Percentiles rank a stretch among this genome's conserved stretches.
These are phyloP conservation scores for Caenorhabditis sulstoni DNA, from an alignment of 2,888 invertebrate species.

Conservation along the genomic window DNA sequence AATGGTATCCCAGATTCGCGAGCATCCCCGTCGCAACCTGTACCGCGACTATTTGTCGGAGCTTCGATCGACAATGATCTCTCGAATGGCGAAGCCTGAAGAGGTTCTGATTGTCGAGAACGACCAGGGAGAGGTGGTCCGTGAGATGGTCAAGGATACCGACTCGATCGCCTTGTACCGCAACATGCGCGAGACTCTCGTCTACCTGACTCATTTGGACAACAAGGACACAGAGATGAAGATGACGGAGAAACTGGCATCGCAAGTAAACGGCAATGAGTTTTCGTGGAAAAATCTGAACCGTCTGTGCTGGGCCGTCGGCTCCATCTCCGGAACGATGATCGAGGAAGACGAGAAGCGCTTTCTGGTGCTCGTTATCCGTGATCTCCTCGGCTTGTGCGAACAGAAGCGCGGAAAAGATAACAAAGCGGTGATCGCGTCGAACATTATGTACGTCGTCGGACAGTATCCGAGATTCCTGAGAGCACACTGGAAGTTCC, in stretches of 20 bases:
- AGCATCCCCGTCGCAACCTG: slow-evolving; percentile 47
- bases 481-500: slow-evolving; percentile 99
- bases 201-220: slow-evolving; percentile 98
- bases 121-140: slow-evolving; percentile 97
- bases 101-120: slow-evolving; percentile 99
- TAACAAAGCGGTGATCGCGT: slow-evolving; percentile 99
- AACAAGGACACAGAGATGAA: slow-evolving; percentile 97
- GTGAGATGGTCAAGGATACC: slow-evolving; percentile 99
- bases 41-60: slow-evolving; percentile 75
- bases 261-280: slow-evolving; percentile 96
- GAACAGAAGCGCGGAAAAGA: slow-evolving; percentile 99
- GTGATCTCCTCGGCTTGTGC: slow-evolving; percentile 94
- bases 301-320: slow-evolving; percentile 99
- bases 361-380: slow-evolving; percentile 96
- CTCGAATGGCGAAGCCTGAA: slow-evolving; percentile 99
- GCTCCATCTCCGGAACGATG: slow-evolving; percentile 98
- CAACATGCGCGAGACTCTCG: slow-evolving; percentile 88
- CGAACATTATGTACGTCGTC: slow-evolving; percentile 99
- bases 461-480: slow-evolving; percentile 99
- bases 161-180: slow-evolving; percentile 99
- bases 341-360: slow-evolving; percentile 99
- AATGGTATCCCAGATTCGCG: slow-evolving; percentile 23
- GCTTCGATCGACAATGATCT: slow-evolving; percentile 97
- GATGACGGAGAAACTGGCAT: slow-evolving; percentile 98
- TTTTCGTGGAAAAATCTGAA: slow-evolving; percentile 99